Conservation (phyloP, 2,888 invertebrate species). For the Ichneumon xanthorius region DNA sequence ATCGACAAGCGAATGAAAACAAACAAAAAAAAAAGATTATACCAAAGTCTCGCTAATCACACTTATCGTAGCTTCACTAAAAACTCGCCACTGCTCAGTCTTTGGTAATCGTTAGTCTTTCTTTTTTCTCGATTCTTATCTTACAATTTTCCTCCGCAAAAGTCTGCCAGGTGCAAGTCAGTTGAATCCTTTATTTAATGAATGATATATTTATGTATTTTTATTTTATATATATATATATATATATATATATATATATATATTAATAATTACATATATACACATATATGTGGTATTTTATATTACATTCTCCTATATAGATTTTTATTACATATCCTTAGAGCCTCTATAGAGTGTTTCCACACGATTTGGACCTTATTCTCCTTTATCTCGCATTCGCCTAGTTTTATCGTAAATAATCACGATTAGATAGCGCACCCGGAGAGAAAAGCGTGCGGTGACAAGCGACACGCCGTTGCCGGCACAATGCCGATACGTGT, state of each 20-base stretch:
- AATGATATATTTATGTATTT: constrained; percentile 22
- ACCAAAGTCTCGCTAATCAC: background rate
- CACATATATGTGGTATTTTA: constrained; percentile 45
- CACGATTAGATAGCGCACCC: constrained; percentile 36
- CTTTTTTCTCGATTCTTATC: too few relatives aligned
- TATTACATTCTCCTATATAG: constrained; percentile 43
- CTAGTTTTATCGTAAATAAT: constrained; percentile 18
- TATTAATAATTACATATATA: constrained; percentile 31
- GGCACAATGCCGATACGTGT: too few relatives aligned
- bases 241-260: background rate
- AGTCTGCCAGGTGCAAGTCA: constrained; percentile 25
- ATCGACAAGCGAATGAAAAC: background rate
- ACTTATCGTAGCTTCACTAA: background rate
- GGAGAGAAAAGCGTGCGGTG: too few relatives aligned
- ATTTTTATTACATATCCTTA: constrained; percentile 48
- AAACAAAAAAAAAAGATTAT: background rate
- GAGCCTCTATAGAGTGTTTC: constrained; percentile 49
- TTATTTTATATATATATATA: too few relatives aligned
- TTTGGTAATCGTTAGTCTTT: background rate
- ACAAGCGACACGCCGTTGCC: too few relatives aligned
- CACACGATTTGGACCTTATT: constrained; percentile 34
- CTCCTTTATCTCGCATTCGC: constrained; percentile 33
- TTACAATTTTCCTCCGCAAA: background rate
- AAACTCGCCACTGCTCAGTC: background rate
- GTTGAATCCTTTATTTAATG: constrained; percentile 54